Conservation (phyloP, 2,113 vertebrate genomes). For the Myrmecophaga tridactyla region DNA sequence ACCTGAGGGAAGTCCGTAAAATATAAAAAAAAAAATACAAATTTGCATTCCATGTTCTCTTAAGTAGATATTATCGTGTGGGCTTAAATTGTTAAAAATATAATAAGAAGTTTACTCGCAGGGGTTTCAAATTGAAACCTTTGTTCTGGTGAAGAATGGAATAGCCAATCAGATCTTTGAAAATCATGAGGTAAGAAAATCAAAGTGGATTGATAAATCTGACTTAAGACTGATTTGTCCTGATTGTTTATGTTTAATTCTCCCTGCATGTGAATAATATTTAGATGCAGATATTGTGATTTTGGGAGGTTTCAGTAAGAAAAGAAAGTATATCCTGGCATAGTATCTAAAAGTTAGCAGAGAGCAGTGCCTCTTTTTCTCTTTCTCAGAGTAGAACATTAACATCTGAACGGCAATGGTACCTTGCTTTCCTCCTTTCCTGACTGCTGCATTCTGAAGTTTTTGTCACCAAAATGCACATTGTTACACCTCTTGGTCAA, state of each 20-base stretch:
- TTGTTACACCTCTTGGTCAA: rapidly evolving
- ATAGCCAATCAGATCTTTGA: neutral
- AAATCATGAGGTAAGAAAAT: neutral
- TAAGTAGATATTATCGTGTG: neutral
- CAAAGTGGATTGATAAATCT: neutral
- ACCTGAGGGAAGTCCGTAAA: neutral
- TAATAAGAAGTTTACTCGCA: neutral
- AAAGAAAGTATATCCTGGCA: neutral
- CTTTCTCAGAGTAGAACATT: neutral
- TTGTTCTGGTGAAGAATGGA: neutral
- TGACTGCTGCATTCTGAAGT: neutral
- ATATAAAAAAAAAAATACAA: neutral
- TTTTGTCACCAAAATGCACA: neutral
- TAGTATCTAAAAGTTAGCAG: neutral
- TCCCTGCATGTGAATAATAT: neutral
- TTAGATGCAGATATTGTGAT: neutral
- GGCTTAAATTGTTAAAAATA: neutral
- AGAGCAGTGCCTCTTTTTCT: neutral
- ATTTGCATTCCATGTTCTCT: neutral
- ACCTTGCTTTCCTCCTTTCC: neutral
- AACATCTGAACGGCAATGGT: rapidly evolving
- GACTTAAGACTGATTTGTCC: neutral
- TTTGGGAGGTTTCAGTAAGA: neutral
- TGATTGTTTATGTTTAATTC: neutral
- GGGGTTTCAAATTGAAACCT: neutral